Base-by-base conservation (phyloP, 1,140 invertebrate genomes). In the Pachypeltis micranthus region DNA sequence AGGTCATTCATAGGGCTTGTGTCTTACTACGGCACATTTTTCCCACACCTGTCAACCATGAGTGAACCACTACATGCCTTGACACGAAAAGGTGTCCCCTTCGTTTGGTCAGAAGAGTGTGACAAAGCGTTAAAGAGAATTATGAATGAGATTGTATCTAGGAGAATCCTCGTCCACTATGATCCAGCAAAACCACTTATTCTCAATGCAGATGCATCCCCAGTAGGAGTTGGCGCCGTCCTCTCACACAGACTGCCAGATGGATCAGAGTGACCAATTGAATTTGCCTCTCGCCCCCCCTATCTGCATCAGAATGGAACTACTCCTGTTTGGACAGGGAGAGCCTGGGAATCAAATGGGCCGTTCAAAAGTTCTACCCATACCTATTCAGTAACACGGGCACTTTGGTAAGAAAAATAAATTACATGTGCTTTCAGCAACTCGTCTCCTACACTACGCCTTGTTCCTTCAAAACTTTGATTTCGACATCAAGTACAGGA, bases 321-420 rank as follows among this genome's bases (percentile, higher is more conserved):
- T 78, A 80, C 59, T 62, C 72, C 7, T 73, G 75, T 63, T 72
- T 78, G 25, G 74, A 81, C 44, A 76, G 74, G 63, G 77, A 81
- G 69, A 72, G 59, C 72, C 14, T 80, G 74, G 60, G 7, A 16
- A 39, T 39, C 31, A 39, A 39, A 16, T 39, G 31, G 31, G 31
- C 7, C 16, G 31, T 39, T 39, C 31, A 39, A 7, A 39, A 39
- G 31, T 39, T 39, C 31, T 39, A 10, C 31, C 31, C 7, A 10
- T 39, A 39, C 31, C 51, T 81, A 2, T 76, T 69, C 68, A 79
- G 74, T 56, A 68, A 69, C 59, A 65, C 72, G 62, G 76, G 76
- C 64, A 60, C 57, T 79, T 80, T 67, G 66, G 69, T 21, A 44
- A 65, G 29, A 67, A 72, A n/a, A 70, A 70, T 59, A 63, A 68